Evolutionary conservation across 2,888 invertebrate genomes (phyloP), one percentile per base, ranked within the genome.

Genomic region (Autographa gamma): DNA sequence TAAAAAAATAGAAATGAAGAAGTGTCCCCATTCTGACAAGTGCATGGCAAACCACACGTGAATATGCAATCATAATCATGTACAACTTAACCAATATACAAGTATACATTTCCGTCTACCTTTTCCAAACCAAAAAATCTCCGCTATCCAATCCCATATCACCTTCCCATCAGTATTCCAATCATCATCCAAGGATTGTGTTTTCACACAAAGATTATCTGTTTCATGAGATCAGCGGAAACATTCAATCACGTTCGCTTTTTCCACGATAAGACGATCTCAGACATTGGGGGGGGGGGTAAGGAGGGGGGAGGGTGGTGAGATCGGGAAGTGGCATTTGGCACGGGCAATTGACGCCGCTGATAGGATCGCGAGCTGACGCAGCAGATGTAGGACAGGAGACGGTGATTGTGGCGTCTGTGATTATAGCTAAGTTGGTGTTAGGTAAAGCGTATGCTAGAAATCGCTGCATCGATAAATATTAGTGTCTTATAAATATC

Each of bases 291-390:
- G 81, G 79, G 73, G 76, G 67, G 75, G 79, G 77, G 81, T n/a
- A 77, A 85, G 73, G 14, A 71, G 59, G 63, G 78, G 75, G 74
- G 74, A 80, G 84, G 82, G 83, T 19, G 76, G 83, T 76, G 79
- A 83, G 83, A 85, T 85, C 83, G 85, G 93, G 91, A 93, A 93
- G 94, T 93, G 93, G 94, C 93, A 93, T 95, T 95, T 95, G 96
- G 96, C 96, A 96, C 96, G 95, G 94, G 96, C 96, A 95, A 96
- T 96, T 96, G 96, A 95, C 95, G 95, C 90, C 90, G 87, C 92
- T 96, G 96, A 96, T 96, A 96, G 95, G 92, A 96, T 96, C 96
- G 93, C 88, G 88, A 91, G 95, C 95, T 95, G 95, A 95, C 90
- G 90, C 91, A 89, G 95, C 95, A 94, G 89, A 91, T 90, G 86